Evolutionary conservation across 2,797 vertebrate species (phyloP).

Genomic region (Artibeus lituratus): DNA sequence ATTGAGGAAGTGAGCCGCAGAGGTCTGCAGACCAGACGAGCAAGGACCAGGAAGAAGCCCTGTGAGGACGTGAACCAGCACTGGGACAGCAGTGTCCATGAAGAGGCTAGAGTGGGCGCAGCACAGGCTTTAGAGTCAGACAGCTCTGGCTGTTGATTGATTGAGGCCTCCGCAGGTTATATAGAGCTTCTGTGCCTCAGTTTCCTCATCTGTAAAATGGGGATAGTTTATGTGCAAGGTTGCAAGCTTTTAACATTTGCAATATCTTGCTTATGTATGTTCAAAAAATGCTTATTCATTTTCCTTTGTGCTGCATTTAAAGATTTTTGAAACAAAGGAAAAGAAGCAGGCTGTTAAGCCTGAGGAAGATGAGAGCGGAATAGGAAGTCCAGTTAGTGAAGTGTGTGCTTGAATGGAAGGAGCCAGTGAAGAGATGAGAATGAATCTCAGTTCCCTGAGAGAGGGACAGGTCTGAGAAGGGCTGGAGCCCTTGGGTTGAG

Average conservation of each 20-base stretch:
- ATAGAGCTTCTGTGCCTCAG: neutral
- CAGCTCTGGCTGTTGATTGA: neutral
- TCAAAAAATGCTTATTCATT: neutral
- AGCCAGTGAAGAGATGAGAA: neutral
- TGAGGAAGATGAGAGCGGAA: neutral
- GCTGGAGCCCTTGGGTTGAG: neutral
- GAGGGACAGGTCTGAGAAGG: neutral
- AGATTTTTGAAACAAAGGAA: slow-evolving; percentile 33
- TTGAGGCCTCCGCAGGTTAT: neutral
- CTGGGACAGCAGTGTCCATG: neutral
- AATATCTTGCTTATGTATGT: neutral
- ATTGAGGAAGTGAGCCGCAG: neutral
- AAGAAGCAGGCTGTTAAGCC: neutral
- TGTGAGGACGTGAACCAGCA: neutral
- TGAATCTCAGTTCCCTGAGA: neutral
- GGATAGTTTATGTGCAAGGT: neutral
- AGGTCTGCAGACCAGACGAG: neutral
- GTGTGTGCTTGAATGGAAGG: neutral
- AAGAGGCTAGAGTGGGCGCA: neutral
- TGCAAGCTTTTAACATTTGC: neutral
- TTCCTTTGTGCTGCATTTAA: slow-evolving; percentile 23
- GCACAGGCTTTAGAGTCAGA: neutral
- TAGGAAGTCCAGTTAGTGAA: neutral
- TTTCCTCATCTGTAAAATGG: slow-evolving; percentile 18
- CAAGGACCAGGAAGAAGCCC: neutral